Percentiles rank a stretch among this genome's conserved stretches.
phyloP scores from a whole-genome alignment of 2,113 vertebrate genomes.

The Bucco capensis region DNA sequence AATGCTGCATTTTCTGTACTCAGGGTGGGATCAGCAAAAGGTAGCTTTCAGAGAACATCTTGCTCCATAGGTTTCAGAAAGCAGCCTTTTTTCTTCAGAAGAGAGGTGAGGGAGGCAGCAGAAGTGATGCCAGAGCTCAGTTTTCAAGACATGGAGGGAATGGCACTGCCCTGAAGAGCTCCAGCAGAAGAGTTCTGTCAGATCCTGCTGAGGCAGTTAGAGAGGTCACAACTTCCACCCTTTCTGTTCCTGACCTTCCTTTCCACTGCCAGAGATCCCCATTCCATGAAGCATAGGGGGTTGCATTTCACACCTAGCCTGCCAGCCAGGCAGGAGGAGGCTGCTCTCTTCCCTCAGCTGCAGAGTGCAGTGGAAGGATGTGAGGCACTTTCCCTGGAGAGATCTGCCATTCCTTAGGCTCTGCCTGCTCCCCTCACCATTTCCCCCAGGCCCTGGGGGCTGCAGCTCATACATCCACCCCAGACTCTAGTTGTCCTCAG shows the following conservation, averaged over 20 bases:
- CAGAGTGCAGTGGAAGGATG: neutral
- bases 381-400: neutral
- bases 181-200: neutral
- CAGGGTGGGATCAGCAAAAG: neutral
- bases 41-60: neutral
- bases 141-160: neutral
- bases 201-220: neutral
- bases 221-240: neutral
- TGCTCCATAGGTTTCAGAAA: neutral
- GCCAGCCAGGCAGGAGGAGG: neutral
- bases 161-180: neutral
- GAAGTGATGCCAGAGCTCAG: neutral
- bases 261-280: neutral
- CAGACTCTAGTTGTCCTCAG: neutral
- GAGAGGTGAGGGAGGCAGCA: neutral
- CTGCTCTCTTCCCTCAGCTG: neutral
- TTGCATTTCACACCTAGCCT: neutral
- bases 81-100: neutral
- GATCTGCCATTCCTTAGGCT: rapidly evolving
- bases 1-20: neutral
- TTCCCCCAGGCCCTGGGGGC: rapidly evolving
- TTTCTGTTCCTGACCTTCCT: neutral
- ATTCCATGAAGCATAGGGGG: rapidly evolving
- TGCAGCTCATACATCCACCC: rapidly evolving
- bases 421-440: neutral